A percentile compares a stretch with the other conserved stretches of the same genome.
Conservation (phyloP, 2,888 invertebrate genomes). For the Chironomus riparius region DNA sequence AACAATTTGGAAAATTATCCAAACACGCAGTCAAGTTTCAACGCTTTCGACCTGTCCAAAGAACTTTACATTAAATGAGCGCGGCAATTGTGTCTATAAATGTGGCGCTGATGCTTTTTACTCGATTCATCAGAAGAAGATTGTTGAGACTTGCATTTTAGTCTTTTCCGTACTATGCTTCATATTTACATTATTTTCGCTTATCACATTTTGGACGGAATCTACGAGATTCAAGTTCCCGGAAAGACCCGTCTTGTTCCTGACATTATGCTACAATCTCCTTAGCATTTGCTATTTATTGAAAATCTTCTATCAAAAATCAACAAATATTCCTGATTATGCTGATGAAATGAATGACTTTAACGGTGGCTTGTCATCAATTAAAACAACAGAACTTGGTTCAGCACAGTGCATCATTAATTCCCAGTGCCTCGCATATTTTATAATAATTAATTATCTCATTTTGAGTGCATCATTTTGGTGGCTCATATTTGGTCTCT, state of each 20-base stretch:
- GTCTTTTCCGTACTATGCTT: slow-evolving; percentile 70
- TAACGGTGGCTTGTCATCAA: slow-evolving; percentile 37
- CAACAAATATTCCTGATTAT: slow-evolving; percentile 34
- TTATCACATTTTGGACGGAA: slow-evolving; percentile 82
- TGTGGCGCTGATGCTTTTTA: slow-evolving; percentile 63
- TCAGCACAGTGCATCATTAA: slow-evolving; percentile 42
- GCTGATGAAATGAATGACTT: slow-evolving; percentile 37
- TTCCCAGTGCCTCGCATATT: slow-evolving; percentile 61
- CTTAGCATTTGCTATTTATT: slow-evolving; percentile 66
- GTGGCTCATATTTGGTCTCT: slow-evolving; percentile 81
- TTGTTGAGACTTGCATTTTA: slow-evolving; percentile 64
- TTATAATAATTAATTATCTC: slow-evolving; percentile 67
- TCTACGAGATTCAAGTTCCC: slow-evolving; percentile 85
- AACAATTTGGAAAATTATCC: not conserved
- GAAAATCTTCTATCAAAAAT: slow-evolving; percentile 49
- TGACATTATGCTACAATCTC: slow-evolving; percentile 78
- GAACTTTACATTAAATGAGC: slow-evolving; percentile 49
- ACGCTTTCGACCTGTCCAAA: slow-evolving; percentile 46
- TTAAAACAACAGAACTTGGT: slow-evolving; percentile 40
- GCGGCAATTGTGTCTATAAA: slow-evolving; percentile 48
- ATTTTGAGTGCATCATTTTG: slow-evolving; percentile 72
- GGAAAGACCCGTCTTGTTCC: slow-evolving; percentile 81
- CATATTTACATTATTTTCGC: slow-evolving; percentile 71
- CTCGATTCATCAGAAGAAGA: slow-evolving; percentile 55
- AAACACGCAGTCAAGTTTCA: slow-evolving; percentile 32